Evolutionary conservation across 2,113 vertebrate genomes (phyloP).

Genomic region (Paramormyrops kingsleyae): DNA sequence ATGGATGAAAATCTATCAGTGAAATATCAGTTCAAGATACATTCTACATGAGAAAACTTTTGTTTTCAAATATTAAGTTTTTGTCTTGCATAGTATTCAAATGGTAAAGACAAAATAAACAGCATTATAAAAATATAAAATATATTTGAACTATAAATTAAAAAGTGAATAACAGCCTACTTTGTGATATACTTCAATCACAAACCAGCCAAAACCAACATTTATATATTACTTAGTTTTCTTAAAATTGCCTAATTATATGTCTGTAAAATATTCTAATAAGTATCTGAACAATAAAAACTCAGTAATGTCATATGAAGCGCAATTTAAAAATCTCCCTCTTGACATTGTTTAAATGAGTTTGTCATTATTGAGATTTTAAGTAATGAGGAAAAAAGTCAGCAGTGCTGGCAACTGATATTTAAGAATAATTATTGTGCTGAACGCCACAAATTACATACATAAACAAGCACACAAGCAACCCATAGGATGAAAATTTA

Average conservation of each 20-base stretch:
- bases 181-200: background rate
- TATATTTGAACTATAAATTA: background rate
- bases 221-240: background rate
- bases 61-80: background rate
- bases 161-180: background rate
- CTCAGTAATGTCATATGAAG: background rate
- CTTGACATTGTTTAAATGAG: background rate
- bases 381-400: background rate
- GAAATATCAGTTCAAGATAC: constrained; percentile 35
- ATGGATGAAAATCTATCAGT: constrained; percentile 46
- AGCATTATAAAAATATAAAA: background rate
- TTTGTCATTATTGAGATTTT: background rate
- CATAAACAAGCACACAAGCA: background rate
- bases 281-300: background rate
- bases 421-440: background rate
- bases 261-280: background rate
- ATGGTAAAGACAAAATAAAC: background rate
- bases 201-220: background rate
- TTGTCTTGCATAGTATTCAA: background rate
- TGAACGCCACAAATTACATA: background rate
- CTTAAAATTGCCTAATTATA: background rate
- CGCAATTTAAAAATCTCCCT: background rate
- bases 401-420: background rate
- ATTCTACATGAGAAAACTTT: background rate
- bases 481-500: background rate